Conservation (phyloP, 2,888 invertebrate species). For the Nymphalis c-album region DNA sequence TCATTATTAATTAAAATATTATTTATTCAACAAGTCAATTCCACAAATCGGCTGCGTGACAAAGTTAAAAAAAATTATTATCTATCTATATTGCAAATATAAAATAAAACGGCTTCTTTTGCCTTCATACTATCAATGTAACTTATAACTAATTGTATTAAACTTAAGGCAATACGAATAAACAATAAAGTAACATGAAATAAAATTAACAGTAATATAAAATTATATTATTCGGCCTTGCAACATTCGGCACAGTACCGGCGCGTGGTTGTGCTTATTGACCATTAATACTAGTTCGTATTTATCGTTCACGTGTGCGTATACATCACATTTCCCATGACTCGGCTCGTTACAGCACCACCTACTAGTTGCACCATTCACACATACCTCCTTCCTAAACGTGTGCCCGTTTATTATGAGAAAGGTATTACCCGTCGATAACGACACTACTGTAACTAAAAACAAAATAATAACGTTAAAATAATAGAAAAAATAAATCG, state of each 20-base stretch:
- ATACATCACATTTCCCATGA: constrained; percentile 59
- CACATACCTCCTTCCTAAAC: constrained; percentile 56
- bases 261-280: constrained; percentile 63
- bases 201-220: constrained; percentile 9
- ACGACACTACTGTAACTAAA: constrained; percentile 65
- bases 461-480: constrained; percentile 36
- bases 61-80: constrained; percentile 12
- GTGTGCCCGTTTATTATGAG: constrained; percentile 67
- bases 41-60: constrained; percentile 14
- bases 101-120: constrained; percentile 28
- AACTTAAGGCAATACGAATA: background rate
- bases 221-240: constrained; percentile 60
- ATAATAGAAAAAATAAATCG: constrained; percentile 1
- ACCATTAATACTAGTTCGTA: constrained; percentile 58
- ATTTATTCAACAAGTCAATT: constrained; percentile 28
- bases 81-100: constrained; percentile 19
- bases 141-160: constrained; percentile 5
- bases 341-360: constrained; percentile 65
- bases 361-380: constrained; percentile 52
- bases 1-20: constrained; percentile 14
- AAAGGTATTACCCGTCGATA: constrained; percentile 61
- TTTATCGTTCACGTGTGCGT: constrained; percentile 61
- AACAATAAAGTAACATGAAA: constrained; percentile 22
- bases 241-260: constrained; percentile 59
- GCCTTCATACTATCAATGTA: constrained; percentile 15